phyloP scores from a whole-genome alignment of 2,888 invertebrate genomes.

The Catonia carolina region DNA sequence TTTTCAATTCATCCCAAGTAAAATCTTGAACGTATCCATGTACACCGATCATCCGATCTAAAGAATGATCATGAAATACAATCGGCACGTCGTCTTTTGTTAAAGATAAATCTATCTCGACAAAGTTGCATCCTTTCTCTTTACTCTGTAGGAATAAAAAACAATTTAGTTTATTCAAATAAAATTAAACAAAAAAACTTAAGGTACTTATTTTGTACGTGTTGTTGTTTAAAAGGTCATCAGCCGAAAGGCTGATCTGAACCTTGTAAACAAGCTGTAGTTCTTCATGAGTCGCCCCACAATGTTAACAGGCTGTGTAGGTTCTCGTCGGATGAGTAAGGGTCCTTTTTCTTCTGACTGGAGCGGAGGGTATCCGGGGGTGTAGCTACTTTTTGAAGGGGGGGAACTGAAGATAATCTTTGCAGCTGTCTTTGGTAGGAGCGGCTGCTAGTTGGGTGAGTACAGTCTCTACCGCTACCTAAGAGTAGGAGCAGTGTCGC shows the following conservation, averaged over 20 bases:
- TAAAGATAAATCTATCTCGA: slow-evolving; percentile 70
- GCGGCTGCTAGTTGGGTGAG: too few species aligned
- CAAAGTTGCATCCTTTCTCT: slow-evolving; percentile 60
- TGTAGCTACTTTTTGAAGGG: too few species aligned
- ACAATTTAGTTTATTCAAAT: not conserved
- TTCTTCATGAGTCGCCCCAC: too few species aligned
- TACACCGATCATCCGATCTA: slow-evolving; percentile 59
- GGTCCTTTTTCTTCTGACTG: too few species aligned
- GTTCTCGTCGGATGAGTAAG: too few species aligned
- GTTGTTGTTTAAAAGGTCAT: not conserved
- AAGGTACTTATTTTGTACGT: not conserved
- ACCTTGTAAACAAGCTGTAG: too few species aligned
- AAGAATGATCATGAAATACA: slow-evolving; percentile 65
- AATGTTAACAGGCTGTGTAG: too few species aligned
- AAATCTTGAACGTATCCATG: slow-evolving; percentile 48
- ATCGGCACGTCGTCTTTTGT: slow-evolving; percentile 69
- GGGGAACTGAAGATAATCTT: too few species aligned
- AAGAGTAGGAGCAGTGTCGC: too few species aligned
- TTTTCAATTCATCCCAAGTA: slow-evolving; percentile 56
- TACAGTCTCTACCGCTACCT: too few species aligned
- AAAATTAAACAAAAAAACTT: not conserved
- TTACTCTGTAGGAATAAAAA: slow-evolving; percentile 53
- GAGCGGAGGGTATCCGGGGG: too few species aligned
- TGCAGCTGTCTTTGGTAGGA: too few species aligned
- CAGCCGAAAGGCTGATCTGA: not conserved